Evolutionary conservation across 2,113 vertebrate genomes (phyloP), one percentile per base, ranked within the genome.

Genomic region (Tragelaphus strepsiceros): DNA sequence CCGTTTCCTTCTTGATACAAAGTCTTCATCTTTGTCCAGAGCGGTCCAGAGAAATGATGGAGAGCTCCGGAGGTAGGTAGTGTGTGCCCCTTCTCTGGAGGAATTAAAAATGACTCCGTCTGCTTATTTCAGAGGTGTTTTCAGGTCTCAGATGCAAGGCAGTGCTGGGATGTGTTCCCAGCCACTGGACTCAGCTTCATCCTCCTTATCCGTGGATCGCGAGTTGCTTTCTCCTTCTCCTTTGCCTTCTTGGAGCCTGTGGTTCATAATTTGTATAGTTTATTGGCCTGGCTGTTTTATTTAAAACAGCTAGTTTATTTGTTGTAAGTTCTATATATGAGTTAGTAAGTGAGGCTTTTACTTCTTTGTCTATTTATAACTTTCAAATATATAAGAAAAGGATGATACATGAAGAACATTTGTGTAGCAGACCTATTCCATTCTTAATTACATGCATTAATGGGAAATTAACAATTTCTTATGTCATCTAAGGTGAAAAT

Each of bases 111-210:
- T 62, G 53, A 84, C 39, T 67, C 51, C 19, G 1, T 88, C 88
- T 85, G 88, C 94, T 94, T 93, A 30, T 93, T 96, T 93, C 62
- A 95, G 80, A 89, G 39, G 30, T 39, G 74, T 87, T 88, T 94
- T 81, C 7, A 53, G 74, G 5, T 91, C 1, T 84, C 28, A 78
- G 15, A 21, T 85, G 26, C 16, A 5, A 35, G 21, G 10, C 54
- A 6, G 51, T 62, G 74, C 16, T 86, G 1, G 83, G 53, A 24
- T 22, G 5, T 78, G 4, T 67, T 94, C 61, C 14, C 24, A 28
- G 58, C 32, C 84, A 4, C 43, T 85, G 51, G 51, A 53, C 35
- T 64, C 6, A 6, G 56, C 86, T 74, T 94, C 92, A 3, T 78
- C n/a, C 30, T 81, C 43, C 87, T 62, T 13, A 35, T 24, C 9